Base-by-base conservation (phyloP, 2,888 invertebrate species). In the Ichneumoninae sp. region DNA sequence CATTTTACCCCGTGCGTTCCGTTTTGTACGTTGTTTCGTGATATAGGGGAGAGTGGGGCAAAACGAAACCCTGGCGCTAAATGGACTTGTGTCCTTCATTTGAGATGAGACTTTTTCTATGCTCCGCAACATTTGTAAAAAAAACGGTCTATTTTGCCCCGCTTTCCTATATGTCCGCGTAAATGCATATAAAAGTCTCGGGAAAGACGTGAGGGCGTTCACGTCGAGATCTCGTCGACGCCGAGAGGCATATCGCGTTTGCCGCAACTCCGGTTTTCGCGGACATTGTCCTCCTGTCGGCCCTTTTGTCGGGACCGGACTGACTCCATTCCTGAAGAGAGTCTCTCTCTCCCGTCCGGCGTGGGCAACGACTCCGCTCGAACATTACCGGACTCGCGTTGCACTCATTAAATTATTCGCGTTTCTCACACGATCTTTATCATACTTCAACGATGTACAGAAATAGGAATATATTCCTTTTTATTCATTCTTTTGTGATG, bases 301-400 rank as follows among this genome's bases (percentile, higher is more conserved):
- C 36, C 19, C 36, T 57, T 57, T 71, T 54, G 57, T 71, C 22
- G 71, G 52, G 71, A 71, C 71, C 71, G 57, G 71, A 71, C 22
- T 71, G 71, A 71, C 71, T 71, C 22, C 71, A 71, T 71, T 71
- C 71, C 71, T 71, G 10, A 26, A n/a, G 36, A 57, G 54, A 40
- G 71, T 22, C n/a, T 36, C 70, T 36, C 70, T 71, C 54, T 30
- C 47, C 47, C 30, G 36, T 33, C 13, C 13, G 36, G 33, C 19
- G 22, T 71, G 52, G 52, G 19, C 44, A 54, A 54, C 52, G 71
- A 71, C 36, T 71, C 54, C 36, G 71, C 54, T 13, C 19, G 19
- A n/a, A 19, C 54, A 54, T 60, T n/a, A 10, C 26, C 44, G 44
- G 22, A 40, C 40, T 36, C 44, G 57, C 44, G 71, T 54, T 22